Percentiles rank a stretch among this genome's conserved stretches.
phyloP scores from a whole-genome alignment of 2,888 invertebrate species.

The Phlogophora meticulosa region DNA sequence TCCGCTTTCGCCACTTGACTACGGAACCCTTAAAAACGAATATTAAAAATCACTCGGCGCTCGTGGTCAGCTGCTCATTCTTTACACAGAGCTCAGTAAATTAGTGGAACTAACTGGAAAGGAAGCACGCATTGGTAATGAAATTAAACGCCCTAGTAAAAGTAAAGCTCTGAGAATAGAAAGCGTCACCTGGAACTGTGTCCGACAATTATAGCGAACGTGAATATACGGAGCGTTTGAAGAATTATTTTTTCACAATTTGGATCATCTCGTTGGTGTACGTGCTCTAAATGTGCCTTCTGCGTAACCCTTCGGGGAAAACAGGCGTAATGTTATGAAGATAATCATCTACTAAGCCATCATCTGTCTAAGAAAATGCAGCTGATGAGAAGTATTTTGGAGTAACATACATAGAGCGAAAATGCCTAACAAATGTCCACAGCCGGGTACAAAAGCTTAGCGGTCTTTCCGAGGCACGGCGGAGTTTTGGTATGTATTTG shows the following conservation, averaged over 20 bases:
- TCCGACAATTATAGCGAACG: slow-evolving; percentile 8
- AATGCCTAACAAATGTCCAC: too few relatives aligned
- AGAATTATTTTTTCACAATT: slow-evolving; percentile 12
- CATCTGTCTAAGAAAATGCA: too few relatives aligned
- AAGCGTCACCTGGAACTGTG: slow-evolving; percentile 56
- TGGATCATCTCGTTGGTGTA: neutral
- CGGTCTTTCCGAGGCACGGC: too few relatives aligned
- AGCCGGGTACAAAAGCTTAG: too few relatives aligned
- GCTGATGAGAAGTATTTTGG: too few relatives aligned
- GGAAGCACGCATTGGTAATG: slow-evolving; percentile 59
- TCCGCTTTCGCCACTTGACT: too few relatives aligned
- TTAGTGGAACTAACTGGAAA: slow-evolving; percentile 50
- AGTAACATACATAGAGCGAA: too few relatives aligned
- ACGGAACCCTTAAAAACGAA: slow-evolving; percentile 29
- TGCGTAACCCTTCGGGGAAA: too few relatives aligned
- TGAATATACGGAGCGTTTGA: slow-evolving; percentile 30
- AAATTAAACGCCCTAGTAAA: slow-evolving; percentile 55
- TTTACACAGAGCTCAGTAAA: slow-evolving; percentile 46
- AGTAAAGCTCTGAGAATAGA: slow-evolving; percentile 46
- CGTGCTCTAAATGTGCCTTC: too few relatives aligned
- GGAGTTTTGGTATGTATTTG: too few relatives aligned
- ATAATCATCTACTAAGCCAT: too few relatives aligned
- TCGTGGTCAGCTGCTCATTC: slow-evolving; percentile 39
- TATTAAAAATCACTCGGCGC: slow-evolving; percentile 51
- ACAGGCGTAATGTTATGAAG: too few relatives aligned